Conservation (phyloP, 2,888 invertebrate species). For the Conistra vaccinii region DNA sequence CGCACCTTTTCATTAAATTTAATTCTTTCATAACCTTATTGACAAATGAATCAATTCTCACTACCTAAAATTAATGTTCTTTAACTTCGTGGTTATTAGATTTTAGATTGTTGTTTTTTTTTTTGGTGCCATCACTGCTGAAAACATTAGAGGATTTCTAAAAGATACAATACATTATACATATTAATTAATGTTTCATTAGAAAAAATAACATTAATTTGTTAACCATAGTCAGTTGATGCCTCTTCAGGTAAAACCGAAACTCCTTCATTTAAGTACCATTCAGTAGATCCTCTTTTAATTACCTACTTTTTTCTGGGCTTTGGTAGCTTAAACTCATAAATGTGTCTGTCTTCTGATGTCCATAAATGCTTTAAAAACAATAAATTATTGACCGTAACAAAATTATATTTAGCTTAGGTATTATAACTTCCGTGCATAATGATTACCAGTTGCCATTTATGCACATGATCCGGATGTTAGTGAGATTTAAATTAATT, state of each 20-base stretch:
- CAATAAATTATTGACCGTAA: conserved; percentile 16
- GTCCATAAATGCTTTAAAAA: background rate
- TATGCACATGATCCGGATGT: conserved; percentile 48
- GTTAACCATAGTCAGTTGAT: background rate
- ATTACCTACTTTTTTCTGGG: background rate
- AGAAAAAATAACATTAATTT: conserved; percentile 9
- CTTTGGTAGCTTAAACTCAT: background rate
- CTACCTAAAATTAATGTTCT: background rate
- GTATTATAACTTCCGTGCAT: conserved; percentile 51
- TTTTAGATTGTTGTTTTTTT: background rate
- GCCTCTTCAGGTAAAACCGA: conserved; percentile 18
- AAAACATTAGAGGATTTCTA: background rate
- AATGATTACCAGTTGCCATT: conserved; percentile 47
- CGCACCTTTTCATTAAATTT: conserved; percentile 42
- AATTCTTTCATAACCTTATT: conserved; percentile 37
- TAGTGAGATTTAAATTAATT: conserved; percentile 55
- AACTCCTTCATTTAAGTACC: conserved; percentile 7
- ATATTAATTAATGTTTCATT: conserved; percentile 1
- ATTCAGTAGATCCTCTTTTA: conserved; percentile 17
- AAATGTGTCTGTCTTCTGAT: background rate
- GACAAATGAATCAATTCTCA: conserved; percentile 13
- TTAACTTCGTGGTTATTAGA: background rate
- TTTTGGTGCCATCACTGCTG: background rate
- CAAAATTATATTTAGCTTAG: conserved; percentile 35
- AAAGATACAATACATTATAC: background rate